Conservation (phyloP, 2,113 vertebrate species). For the Pimephales promelas region DNA sequence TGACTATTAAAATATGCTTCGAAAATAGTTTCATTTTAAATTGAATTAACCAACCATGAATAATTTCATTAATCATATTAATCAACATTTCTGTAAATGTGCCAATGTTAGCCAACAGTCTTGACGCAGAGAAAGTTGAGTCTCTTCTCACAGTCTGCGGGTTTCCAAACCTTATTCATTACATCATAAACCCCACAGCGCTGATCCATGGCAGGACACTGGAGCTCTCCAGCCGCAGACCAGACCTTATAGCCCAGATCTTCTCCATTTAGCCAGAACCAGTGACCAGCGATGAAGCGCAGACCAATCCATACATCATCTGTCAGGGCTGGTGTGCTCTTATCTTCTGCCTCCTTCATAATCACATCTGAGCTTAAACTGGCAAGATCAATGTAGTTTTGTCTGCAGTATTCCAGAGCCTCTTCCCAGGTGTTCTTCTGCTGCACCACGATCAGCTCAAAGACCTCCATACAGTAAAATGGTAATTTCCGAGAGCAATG, state of each 20-base stretch:
- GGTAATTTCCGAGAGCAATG: rapidly evolving
- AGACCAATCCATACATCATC: conserved; percentile 13
- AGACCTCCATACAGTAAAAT: background rate
- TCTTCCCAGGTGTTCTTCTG: background rate
- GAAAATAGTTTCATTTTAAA: background rate
- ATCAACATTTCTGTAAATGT: too few relatives aligned
- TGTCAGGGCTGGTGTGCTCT: background rate
- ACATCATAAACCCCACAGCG: background rate
- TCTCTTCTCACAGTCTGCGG: conserved; percentile 9
- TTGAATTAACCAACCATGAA: background rate
- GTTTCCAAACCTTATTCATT: background rate
- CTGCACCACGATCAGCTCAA: background rate
- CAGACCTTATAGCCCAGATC: background rate
- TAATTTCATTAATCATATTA: too few relatives aligned
- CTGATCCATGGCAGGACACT: conserved; percentile 4
- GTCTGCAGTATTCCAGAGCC: conserved; percentile 6
- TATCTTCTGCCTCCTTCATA: background rate
- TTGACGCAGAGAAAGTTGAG: conserved; percentile 23
- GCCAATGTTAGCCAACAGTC: too few relatives aligned
- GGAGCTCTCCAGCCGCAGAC: background rate
- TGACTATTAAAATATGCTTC: background rate
- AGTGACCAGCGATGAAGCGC: conserved; percentile 7
- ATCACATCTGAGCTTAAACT: background rate
- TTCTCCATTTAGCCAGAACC: conserved; percentile 25
- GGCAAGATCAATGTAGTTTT: background rate